Evolutionary conservation across 2,797 vertebrate species (phyloP), one percentile per base, ranked within the genome.

Genomic region (Halcyon smyrnensis): DNA sequence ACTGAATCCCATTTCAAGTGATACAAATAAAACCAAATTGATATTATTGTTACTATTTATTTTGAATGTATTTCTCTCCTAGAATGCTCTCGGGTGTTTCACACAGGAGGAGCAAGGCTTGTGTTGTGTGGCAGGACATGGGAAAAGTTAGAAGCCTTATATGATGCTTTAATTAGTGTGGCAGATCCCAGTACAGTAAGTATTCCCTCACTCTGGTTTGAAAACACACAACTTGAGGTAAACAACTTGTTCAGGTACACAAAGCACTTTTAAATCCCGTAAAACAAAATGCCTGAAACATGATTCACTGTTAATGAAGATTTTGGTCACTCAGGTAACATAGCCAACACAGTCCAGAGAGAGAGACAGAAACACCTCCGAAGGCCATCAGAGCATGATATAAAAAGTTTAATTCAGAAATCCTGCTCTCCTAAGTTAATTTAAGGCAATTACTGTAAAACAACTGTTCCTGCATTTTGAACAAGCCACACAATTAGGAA

Each of bases 11-110:
- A 10, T 83, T 89, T 82, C 56, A 71, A 88, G 10, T 21, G 81
- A 91, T 84, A 69, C 27, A 23, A 88, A 18, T 8, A 65, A 48
- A 88, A 54, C 4, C 24, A 24, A 19, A 25, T 84, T 76, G 2
- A 17, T 80, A 8, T n/a, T 36, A 7, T 32, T 78, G 11, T 63
- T 23, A 19, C 34, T 67, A 28, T n/a, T 20, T 36, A 25, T 80
- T 78, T 41, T 59, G 15, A 25, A 37, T 36, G 4, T 76, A 1
- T 92, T 89, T 93, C 48, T 68, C 88, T 78, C 90, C 79, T 97
- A 99, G 99, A 99, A 93, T 99, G 99, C 77, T 98, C 99, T 77
- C 98, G 97, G 25, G 98, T 99, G 84, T 99, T 99, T 97, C 99
- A 99, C 17, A 85, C 98, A 30, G 98, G 98, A 9, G 99, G 99